These are phyloP conservation scores for Pempheris klunzingeri DNA, from an alignment of 2,797 vertebrate genomes.

Conservation along the genomic window DNA sequence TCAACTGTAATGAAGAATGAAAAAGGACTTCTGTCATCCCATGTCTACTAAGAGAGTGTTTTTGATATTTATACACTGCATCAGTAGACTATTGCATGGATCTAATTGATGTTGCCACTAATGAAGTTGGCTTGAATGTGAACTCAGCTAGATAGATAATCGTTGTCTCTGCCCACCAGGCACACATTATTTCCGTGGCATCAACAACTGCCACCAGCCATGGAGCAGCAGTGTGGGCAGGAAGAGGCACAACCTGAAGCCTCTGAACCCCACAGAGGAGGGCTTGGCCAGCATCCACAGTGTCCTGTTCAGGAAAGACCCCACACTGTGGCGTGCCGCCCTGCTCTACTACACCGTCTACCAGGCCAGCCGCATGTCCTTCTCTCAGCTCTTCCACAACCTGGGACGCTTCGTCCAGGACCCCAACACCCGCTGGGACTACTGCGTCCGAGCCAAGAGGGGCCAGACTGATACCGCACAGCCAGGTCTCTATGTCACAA, in stretches of 20 bases:
- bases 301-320: slow-evolving; percentile 93
- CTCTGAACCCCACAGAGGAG: slow-evolving; percentile 95
- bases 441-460: slow-evolving; percentile 95
- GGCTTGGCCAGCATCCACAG: slow-evolving; percentile 96
- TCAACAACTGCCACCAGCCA: slow-evolving; percentile 94
- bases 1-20: neutral
- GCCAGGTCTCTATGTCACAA: slow-evolving; percentile 84
- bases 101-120: neutral
- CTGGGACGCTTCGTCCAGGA: slow-evolving; percentile 92
- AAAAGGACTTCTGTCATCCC: neutral
- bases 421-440: slow-evolving; percentile 94
- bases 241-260: slow-evolving; percentile 88
- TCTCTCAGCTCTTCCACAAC: slow-evolving; percentile 90
- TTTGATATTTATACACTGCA: neutral
- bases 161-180: slow-evolving; percentile 77
- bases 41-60: neutral
- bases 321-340: slow-evolving; percentile 93
- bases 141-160: neutral
- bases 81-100: neutral
- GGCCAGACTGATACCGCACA: slow-evolving; percentile 92
- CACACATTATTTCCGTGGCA: slow-evolving; percentile 94
- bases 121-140: neutral
- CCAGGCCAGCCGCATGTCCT: slow-evolving; percentile 92
- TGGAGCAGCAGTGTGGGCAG: slow-evolving; percentile 89
- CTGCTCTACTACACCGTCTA: slow-evolving; percentile 96